These are phyloP conservation scores for Gadus macrocephalus DNA, from an alignment of 2,113 vertebrate species.

Conservation along the genomic window DNA sequence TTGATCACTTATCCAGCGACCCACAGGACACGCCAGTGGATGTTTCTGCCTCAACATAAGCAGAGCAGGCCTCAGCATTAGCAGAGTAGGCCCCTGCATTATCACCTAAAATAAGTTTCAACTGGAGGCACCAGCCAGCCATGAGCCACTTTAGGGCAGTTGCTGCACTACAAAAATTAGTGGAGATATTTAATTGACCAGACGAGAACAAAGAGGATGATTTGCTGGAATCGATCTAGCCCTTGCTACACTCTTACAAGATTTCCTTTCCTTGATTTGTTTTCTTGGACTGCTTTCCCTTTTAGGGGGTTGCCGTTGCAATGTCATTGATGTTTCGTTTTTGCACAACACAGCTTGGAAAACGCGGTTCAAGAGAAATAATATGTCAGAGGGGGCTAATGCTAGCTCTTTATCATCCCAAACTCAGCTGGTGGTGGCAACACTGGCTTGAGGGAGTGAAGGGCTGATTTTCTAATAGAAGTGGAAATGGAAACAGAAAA, in stretches of 20 bases:
- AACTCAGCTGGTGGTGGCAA: slow-evolving; percentile 10
- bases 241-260: slow-evolving; percentile 24
- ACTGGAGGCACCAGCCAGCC: no score
- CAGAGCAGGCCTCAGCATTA: no score
- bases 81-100: no score
- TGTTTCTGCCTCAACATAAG: no score
- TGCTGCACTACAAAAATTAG: slow-evolving; percentile 16
- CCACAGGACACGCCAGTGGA: no score
- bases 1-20: no score
- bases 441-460: slow-evolving; percentile 6
- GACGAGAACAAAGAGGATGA: slow-evolving; percentile 56
- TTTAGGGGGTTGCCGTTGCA: no score
- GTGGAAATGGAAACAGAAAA: slow-evolving; percentile 14
- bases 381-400: slow-evolving; percentile 30
- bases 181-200: slow-evolving; percentile 52
- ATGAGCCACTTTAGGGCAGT: slow-evolving; percentile 22
- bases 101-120: no score
- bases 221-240: slow-evolving; percentile 58
- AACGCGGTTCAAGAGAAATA: no score
- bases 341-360: no score
- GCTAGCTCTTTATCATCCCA: slow-evolving; percentile 50
- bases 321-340: no score
- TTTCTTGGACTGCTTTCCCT: slow-evolving; percentile 13
- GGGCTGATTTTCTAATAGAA: slow-evolving; percentile 4
- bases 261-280: slow-evolving; percentile 40